Evolutionary conservation across 2,888 invertebrate species (phyloP), one percentile per base, ranked within the genome.

Genomic region (Protophormia terraenovae): DNA sequence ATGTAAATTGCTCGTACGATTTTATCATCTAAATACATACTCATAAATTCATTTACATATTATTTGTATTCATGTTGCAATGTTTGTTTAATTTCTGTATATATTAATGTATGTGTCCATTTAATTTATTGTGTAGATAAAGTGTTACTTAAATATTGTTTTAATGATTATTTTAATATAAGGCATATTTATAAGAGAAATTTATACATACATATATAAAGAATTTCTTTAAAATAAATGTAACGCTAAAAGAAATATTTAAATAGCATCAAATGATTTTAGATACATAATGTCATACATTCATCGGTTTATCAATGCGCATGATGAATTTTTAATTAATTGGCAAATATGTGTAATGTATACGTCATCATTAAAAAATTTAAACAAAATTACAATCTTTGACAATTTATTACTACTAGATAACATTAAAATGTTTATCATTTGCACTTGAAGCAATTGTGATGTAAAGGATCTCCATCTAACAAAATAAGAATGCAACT

Each of bases 141-240:
- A 62, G 60, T 69, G 69, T 78, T 47, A 6, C 10, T 19, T 19
- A 47, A 73, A 73, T 71, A 80, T 27, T 41, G 27, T 12, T 71
- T 50, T 41, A 62, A 50, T 62, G 2, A 50, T 71, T 60, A 69
- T 67, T 16, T 38, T 45, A 2, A 58, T 67, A n/a, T 45, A 32
- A 67, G 29, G 32, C 12, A 35, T 24, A 12, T 24, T 47, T 47
- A 32, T n/a, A n/a, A n/a, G n/a, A n/a, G n/a, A n/a, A n/a, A n/a
- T n/a, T n/a, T n/a, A n/a, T n/a, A n/a, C n/a, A n/a, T n/a, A n/a
- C n/a, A n/a, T n/a, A n/a, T n/a, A n/a, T n/a, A n/a, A n/a, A n/a
- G n/a, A n/a, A n/a, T n/a, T n/a, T n/a, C n/a, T n/a, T n/a, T n/a
- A n/a, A n/a, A n/a, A n/a, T n/a, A n/a, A n/a, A n/a, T n/a, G n/a